Percentiles rank a stretch among this genome's conserved stretches.
Conservation (phyloP, 2,888 invertebrate species). For the Scaptomyza polygonia region DNA sequence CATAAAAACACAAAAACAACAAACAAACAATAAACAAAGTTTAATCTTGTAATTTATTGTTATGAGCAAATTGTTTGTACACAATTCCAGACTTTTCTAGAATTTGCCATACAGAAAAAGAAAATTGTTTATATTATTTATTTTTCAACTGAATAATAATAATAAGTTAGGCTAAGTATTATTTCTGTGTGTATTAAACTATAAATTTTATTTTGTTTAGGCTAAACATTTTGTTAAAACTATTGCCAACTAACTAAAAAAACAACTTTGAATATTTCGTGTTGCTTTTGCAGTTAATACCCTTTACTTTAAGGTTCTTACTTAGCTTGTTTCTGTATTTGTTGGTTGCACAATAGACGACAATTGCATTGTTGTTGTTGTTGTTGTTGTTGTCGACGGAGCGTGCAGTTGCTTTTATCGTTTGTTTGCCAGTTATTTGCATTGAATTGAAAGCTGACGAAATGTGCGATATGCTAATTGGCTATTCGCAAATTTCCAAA, state of each 20-base stretch:
- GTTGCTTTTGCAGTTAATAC: slow-evolving; percentile 4
- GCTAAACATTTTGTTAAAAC: neutral
- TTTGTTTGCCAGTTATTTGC: slow-evolving; percentile 55
- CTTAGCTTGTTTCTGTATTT: slow-evolving; percentile 5
- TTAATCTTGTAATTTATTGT: neutral
- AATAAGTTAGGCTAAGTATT: neutral
- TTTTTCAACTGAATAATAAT: too few relatives aligned
- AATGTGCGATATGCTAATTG: slow-evolving; percentile 49
- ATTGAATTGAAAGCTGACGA: slow-evolving; percentile 71
- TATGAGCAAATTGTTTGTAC: too few relatives aligned
- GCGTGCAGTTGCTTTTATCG: slow-evolving; percentile 24
- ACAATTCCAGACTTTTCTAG: neutral
- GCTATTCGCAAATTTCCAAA: slow-evolving; percentile 31
- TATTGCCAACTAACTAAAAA: neutral
- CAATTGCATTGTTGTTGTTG: slow-evolving; percentile 36
- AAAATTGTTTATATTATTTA: neutral
- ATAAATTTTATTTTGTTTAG: too few relatives aligned
- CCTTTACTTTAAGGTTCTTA: slow-evolving; percentile 31
- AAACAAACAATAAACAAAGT: neutral
- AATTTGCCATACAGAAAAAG: neutral
- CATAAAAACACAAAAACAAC: slow-evolving; percentile 5
- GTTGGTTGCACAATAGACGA: slow-evolving; percentile 41
- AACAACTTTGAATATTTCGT: neutral
- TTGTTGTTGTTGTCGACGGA: slow-evolving; percentile 17
- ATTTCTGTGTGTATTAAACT: neutral